Percentiles rank a stretch among this genome's conserved stretches.
These are phyloP conservation scores for Temnothorax unifasciatus DNA, from an alignment of 2,888 invertebrate genomes.

Conservation along the genomic window DNA sequence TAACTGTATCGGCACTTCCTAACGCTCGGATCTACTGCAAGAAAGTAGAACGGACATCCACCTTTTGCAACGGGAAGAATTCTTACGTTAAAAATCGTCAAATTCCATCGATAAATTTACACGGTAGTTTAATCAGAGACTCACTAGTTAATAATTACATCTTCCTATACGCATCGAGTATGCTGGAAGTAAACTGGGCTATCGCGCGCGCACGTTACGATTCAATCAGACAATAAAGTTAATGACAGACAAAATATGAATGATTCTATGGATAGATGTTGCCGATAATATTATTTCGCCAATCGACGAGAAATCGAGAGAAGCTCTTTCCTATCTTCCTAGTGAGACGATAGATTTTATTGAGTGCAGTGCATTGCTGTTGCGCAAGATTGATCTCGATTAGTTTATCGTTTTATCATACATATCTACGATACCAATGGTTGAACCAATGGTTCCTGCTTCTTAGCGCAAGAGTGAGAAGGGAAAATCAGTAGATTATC, in stretches of 20 bases:
- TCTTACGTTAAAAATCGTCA: not conserved
- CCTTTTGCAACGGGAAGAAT: slow-evolving; percentile 42
- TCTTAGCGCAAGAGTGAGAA: not conserved
- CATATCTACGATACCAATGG: not conserved
- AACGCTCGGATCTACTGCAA: slow-evolving; percentile 72
- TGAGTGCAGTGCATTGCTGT: not conserved
- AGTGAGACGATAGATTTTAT: not conserved
- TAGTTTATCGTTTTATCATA: not conserved
- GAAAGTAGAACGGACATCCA: slow-evolving; percentile 79
- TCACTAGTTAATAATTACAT: not conserved
- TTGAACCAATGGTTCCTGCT: not conserved
- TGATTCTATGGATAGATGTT: not conserved
- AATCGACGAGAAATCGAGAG: not conserved
- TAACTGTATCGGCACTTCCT: slow-evolving; percentile 78
- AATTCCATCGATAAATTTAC: not conserved
- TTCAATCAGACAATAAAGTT: not conserved
- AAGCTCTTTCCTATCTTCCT: not conserved
- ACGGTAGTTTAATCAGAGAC: not conserved
- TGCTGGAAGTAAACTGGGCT: not conserved
- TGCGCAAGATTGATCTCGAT: not conserved
- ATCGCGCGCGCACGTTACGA: not conserved
- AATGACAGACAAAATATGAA: not conserved
- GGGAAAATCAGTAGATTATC: not conserved
- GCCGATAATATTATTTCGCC: not conserved
- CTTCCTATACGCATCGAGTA: not conserved